Evolutionary conservation across 1,140 invertebrate species (phyloP).

Genomic region (Eriosoma lanigerum): DNA sequence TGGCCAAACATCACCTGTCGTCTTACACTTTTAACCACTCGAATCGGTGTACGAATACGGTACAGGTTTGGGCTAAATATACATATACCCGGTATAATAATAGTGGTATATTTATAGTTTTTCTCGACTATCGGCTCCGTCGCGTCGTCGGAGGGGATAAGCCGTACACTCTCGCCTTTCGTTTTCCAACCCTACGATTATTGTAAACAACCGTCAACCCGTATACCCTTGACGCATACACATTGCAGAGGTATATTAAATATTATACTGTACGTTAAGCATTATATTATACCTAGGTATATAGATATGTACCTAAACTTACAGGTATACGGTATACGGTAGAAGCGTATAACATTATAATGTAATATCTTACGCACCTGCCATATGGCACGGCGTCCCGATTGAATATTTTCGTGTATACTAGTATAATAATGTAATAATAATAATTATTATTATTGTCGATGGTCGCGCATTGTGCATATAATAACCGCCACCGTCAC

Average conservation of each 20-base stretch:
- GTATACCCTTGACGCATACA: neutral
- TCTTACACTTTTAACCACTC: constrained; percentile 48
- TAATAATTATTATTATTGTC: constrained; percentile 24
- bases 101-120: neutral
- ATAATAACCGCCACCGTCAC: too few relatives aligned
- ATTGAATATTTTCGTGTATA: neutral
- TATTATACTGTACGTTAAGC: neutral
- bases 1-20: constrained; percentile 52
- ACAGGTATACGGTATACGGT: neutral
- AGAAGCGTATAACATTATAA: neutral
- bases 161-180: constrained; percentile 48
- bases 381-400: constrained; percentile 38
- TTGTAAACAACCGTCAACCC: constrained; percentile 35
- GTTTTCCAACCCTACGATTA: constrained; percentile 46
- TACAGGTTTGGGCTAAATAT: too few relatives aligned
- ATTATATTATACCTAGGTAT: neutral
- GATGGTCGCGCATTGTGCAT: neutral
- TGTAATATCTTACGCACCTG: constrained; percentile 7
- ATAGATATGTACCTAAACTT: neutral
- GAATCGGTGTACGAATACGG: constrained; percentile 5
- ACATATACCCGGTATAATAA: neutral
- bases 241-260: too few relatives aligned
- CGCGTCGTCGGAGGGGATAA: neutral
- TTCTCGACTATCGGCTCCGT: too few relatives aligned
- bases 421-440: neutral